Percentiles rank a stretch among this genome's conserved stretches.
Conservation (phyloP, 2,113 vertebrate species). For the Sebastes schlegelii region DNA sequence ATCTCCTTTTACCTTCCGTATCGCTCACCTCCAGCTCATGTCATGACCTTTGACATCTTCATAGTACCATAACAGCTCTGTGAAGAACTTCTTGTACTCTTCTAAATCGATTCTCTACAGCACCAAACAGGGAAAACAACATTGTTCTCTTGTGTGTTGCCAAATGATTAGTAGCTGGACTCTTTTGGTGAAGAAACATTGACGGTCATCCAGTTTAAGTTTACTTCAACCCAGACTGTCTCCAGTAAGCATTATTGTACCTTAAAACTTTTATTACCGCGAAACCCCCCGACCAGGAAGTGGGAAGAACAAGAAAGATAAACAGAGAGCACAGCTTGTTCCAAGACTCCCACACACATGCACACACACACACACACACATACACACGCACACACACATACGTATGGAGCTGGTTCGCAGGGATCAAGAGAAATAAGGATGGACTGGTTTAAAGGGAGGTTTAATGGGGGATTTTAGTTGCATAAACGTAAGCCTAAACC, state of each 20-base stretch:
- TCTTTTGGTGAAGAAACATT: not conserved
- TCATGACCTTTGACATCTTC: constrained; percentile 7
- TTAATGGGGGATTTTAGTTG: constrained; percentile 1
- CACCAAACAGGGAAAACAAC: not conserved
- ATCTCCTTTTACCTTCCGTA: not conserved
- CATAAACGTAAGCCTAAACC: not conserved
- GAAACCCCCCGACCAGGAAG: constrained; percentile 36
- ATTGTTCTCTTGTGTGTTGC: not conserved
- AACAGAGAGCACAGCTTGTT: constrained; percentile 56
- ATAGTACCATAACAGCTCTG: not conserved
- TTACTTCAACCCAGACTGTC: constrained; percentile 32
- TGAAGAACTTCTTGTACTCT: not conserved
- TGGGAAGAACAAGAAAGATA: constrained; percentile 46
- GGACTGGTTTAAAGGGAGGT: constrained; percentile 16
- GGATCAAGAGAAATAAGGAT: constrained; percentile 36
- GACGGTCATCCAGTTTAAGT: constrained; percentile 2
- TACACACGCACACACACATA: constrained; percentile 30
- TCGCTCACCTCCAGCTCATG: not conserved
- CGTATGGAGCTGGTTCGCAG: constrained; percentile 41
- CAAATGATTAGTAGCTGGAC: not conserved
- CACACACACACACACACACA: constrained; percentile 14
- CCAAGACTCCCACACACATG: constrained; percentile 17
- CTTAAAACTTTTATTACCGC: constrained; percentile 42
- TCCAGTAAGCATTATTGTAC: constrained; percentile 23
- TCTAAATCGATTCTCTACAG: not conserved